Conservation (phyloP, 2,888 invertebrate species). For the Germaria angustata region DNA sequence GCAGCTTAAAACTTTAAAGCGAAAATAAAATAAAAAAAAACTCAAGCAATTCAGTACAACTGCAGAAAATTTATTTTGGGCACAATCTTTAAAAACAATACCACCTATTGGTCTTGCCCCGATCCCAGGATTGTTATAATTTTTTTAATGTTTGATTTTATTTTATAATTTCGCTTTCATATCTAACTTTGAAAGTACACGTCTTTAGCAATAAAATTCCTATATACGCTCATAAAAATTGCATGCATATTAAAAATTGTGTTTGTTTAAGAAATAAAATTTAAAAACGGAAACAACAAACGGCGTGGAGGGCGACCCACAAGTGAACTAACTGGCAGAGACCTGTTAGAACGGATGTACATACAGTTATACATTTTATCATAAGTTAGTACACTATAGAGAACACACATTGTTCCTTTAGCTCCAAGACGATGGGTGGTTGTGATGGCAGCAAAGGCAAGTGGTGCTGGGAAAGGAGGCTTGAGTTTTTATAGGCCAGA, state of each 20-base stretch:
- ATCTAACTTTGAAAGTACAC: constrained; percentile 67
- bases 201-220: constrained; percentile 80
- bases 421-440: neutral
- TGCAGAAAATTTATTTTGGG: neutral
- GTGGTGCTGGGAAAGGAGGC: constrained; percentile 34
- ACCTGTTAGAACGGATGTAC: constrained; percentile 18
- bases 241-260: constrained; percentile 80
- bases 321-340: constrained; percentile 31
- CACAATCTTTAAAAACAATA: constrained; percentile 2
- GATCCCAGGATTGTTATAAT: constrained; percentile 6
- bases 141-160: constrained; percentile 53
- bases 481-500: constrained; percentile 62
- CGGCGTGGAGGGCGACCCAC: constrained; percentile 19
- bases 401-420: constrained; percentile 29
- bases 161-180: constrained; percentile 48
- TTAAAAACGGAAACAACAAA: constrained; percentile 2
- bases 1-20: too few species aligned
- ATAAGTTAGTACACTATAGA: constrained; percentile 30
- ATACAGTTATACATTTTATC: neutral
- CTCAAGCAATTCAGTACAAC: too few species aligned
- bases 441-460: neutral
- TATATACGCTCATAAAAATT: constrained; percentile 80
- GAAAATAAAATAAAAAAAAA: too few species aligned
- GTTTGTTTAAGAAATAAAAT: constrained; percentile 75
- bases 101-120: constrained; percentile 12